A percentile compares a stretch with the other conserved stretches of the same genome.
These are phyloP conservation scores for Callyntrura guangdongensis DNA, from an alignment of 2,888 invertebrate genomes.

Conservation along the genomic window DNA sequence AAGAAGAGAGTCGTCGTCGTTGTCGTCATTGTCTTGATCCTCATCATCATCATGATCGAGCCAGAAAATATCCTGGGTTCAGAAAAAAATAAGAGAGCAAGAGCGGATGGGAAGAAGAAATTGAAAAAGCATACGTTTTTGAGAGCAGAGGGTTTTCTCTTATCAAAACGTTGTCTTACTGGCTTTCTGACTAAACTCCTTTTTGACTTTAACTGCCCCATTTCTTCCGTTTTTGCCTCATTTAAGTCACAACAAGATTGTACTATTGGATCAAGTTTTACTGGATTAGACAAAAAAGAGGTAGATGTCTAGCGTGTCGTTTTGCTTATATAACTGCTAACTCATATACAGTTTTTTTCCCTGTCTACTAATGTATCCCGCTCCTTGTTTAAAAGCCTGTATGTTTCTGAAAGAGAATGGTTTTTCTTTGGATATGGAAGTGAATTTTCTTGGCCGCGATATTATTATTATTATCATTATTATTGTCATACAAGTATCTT, in stretches of 20 bases:
- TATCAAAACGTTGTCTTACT: constrained; percentile 72
- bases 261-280: constrained; percentile 74
- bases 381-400: not conserved
- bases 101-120: constrained; percentile 52
- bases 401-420: not conserved
- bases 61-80: constrained; percentile 40
- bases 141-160: constrained; percentile 46
- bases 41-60: constrained; percentile 7
- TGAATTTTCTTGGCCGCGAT: not conserved
- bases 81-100: not conserved
- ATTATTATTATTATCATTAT: constrained; percentile 61
- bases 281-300: constrained; percentile 70
- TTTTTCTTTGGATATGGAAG: not conserved
- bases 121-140: constrained; percentile 66
- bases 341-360: not conserved
- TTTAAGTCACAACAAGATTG: constrained; percentile 76
- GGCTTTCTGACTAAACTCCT: constrained; percentile 67
- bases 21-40: not conserved
- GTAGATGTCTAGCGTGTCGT: constrained; percentile 46
- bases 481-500: constrained; percentile 71
- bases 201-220: constrained; percentile 76
- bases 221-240: constrained; percentile 78
- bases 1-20: constrained; percentile 24
- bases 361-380: not conserved
- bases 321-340: not conserved